Base-by-base conservation (phyloP, 2,888 invertebrate species). In the Schizaphis graminum region DNA sequence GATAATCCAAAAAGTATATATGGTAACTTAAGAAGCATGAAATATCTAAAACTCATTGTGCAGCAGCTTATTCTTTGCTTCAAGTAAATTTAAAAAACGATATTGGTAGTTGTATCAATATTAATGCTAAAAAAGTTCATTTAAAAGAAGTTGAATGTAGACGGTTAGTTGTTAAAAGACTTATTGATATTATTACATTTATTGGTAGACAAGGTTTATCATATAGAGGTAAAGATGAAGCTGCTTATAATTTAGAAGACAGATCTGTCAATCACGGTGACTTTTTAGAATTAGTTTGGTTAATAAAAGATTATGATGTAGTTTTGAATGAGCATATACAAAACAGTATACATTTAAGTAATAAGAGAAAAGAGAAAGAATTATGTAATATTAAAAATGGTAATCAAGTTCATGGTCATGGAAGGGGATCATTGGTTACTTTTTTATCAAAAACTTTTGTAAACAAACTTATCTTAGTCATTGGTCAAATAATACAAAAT, bases 181-280 rank as follows among this genome's bases (percentile, higher is more conserved):
- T 92, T 87, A 92, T 92, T 47, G 92, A 92, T 86, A 92, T 87
- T 47, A 92, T 87, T 21, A 85, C n/a, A 24, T 92, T 87, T 8
- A 94, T 94, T 77, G 94, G 94, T 44, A 84, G 94, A 89, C 94
- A 94, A 94, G 94, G 94, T 61, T 61, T 57, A 85, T 41, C 92
- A 84, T 86, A 26, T 86, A 85, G 57, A 87, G 92, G 87, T 35
- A 85, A 86, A 28, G 47, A 91, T 41, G 85, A 84, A n/a, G 85
- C 44, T 86, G 87, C 86, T 61, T 87, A 92, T 53, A 87, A 44
- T 47, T 87, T 92, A 87, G 53, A 92, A 61, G 28, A 92, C 35
- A 57, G 26, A 90, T 90, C 87, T 47, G 84, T 87, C n/a, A 90
- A 93, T 11, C 90, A 93, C 24, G 84, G 91, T 10, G 89, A 94